Base-by-base conservation (phyloP, 2,888 invertebrate species). In the Drosophila anceps region DNA sequence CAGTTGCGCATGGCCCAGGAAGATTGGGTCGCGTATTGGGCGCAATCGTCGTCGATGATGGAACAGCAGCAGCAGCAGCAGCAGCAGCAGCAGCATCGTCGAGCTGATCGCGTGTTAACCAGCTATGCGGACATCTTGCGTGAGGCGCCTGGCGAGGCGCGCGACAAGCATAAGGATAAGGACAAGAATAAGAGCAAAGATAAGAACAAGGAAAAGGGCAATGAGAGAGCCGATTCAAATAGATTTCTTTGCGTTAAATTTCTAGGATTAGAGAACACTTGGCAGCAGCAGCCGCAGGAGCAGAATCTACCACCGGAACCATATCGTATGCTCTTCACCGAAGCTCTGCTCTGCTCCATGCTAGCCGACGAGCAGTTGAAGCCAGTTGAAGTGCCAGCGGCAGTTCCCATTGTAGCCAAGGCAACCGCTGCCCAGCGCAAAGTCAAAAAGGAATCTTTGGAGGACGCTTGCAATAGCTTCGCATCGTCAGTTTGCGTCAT, bases 261-360 rank as follows among this genome's bases (percentile, higher is more conserved):
- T 53, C 4, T 33, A 27, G 13, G 0, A 2, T 10, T 37, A 2
- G 27, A 20, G 0, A 53, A 12, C 3, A 8, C 37, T 1, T 13
- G 24, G 13, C 8, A 3, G 29, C 27, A 31, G 4, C 4, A 43
- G 1, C 10, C 18, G 20, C 31, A 13, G 29, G n/a, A 20, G 31
- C 18, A 18, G 29, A 12, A 1, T 29, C 9, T 5, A 31, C 18
- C 62, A 18, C 1, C n/a, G 18, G 60, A 53, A 9, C 8, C 43
- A 12, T 8, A 35, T 2, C 65, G 57, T 3, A 12, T n/a, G 0
- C 24, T 5, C 13, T 86, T 83, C 39, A 27, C 64, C 7, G 75
- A 76, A 41, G 64, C 84, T 7, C 1, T 83, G 0, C 18, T 83
- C 2, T 86, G 87, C 54, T 83, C 82, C 12, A 81, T 83, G 87